These are phyloP conservation scores for Holacanthella duospinosa DNA, from an alignment of 2,888 invertebrate genomes.

Conservation along the genomic window DNA sequence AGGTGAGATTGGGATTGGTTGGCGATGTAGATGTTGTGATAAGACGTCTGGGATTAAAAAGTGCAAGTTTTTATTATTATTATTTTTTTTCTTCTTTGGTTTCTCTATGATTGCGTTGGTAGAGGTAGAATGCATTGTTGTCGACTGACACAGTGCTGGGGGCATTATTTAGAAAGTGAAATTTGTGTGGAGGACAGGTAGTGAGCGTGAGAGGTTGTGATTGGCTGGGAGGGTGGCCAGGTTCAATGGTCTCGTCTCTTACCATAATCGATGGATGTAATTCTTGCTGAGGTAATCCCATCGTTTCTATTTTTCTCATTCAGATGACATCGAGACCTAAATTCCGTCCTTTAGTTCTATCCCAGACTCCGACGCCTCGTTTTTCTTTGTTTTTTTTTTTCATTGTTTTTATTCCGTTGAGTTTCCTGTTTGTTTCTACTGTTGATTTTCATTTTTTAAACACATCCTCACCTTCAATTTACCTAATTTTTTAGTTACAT, in stretches of 20 bases:
- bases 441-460: background rate
- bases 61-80: background rate
- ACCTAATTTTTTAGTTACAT: background rate
- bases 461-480: too few relatives aligned
- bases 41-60: too few relatives aligned
- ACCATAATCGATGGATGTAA: background rate
- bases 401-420: background rate
- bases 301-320: background rate
- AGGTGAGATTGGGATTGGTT: too few relatives aligned
- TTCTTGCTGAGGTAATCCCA: background rate
- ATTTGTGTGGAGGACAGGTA: background rate
- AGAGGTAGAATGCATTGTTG: too few relatives aligned
- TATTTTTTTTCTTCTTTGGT: background rate
- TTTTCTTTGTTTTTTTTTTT: background rate
- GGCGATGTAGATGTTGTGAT: too few relatives aligned
- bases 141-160: background rate
- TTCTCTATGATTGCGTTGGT: background rate
- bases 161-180: background rate
- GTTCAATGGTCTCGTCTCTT: background rate
- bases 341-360: background rate
- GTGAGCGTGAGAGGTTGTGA: background rate
- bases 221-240: background rate
- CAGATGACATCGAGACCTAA: background rate
- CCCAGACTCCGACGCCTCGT: background rate
- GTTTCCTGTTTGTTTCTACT: background rate